Evolutionary conservation across 2,888 invertebrate genomes (phyloP), one percentile per base, ranked within the genome.

Genomic region (Synanthedon andrenaeformis): DNA sequence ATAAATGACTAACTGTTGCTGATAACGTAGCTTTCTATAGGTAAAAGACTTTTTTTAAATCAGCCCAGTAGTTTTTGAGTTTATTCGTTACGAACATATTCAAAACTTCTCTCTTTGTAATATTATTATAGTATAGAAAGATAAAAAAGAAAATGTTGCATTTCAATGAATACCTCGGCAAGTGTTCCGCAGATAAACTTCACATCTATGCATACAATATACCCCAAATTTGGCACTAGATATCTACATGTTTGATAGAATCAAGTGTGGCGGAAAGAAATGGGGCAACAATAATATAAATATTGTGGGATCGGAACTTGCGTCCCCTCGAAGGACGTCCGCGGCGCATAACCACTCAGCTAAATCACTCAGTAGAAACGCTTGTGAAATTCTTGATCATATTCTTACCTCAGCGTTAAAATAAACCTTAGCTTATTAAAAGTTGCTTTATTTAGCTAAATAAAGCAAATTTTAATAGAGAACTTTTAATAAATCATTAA

Each of bases 181-280:
- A 58, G 28, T 48, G 59, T 57, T 10, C 35, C 65, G 61, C 62
- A 65, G 71, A 74, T 74, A 76, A 72, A 71, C 82, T 83, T 81
- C 84, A 83, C 65, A 52, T 83, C 62, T 51, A 66, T 69, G 79
- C 80, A 52, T 65, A 65, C 56, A 62, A 59, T 84, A 55, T 82
- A 59, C 81, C 82, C 81, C 81, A 72, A 76, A 74, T 65, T 73
- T 76, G 83, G 83, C 82, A 79, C 81, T 74, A 69, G 73, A 74
- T 63, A 53, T 70, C 83, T 81, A 81, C 82, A 75, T 78, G 77
- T 78, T 1, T 10, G 42, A 76, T 79, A 82, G 81, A 65, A 72
- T 72, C 83, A 74, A 83, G 87, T 79, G 84, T 87, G 87, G 87
- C 87, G 72, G 74, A 13, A 74, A 75, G 62, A 79, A 78, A 82